phyloP scores from a whole-genome alignment of 2,113 vertebrate genomes.

The Pollachius pollachius region DNA sequence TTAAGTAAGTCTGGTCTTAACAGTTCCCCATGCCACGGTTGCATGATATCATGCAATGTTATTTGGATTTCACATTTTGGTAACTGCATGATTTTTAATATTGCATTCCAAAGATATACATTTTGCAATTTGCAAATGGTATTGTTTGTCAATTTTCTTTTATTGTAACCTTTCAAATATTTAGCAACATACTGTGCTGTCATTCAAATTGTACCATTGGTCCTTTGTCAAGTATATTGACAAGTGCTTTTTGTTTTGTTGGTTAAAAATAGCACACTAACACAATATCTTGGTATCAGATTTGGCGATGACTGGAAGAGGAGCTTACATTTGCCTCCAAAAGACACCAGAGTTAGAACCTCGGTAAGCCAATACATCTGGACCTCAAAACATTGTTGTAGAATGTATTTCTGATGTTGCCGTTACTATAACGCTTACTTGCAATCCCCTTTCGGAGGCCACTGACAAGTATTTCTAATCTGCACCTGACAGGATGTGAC shows the following conservation, averaged over 20 bases:
- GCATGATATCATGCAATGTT: neutral
- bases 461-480: neutral
- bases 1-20: slow-evolving; percentile 58
- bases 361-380: slow-evolving; percentile 46
- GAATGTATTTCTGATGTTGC: neutral
- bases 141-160: neutral
- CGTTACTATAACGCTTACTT: neutral
- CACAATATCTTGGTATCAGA: slow-evolving; percentile 30
- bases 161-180: neutral
- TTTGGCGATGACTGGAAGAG: slow-evolving; percentile 78
- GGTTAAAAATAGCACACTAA: too few species aligned
- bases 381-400: neutral
- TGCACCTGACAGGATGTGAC: slow-evolving; percentile 67
- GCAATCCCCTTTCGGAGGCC: too few species aligned
- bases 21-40: neutral
- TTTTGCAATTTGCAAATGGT: too few species aligned
- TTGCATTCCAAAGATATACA: too few species aligned
- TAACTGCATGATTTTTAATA: too few species aligned
- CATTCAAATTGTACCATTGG: too few species aligned
- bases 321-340: slow-evolving; percentile 68
- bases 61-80: neutral
- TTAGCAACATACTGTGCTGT: too few species aligned
- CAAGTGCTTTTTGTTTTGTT: neutral
- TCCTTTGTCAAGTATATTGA: too few species aligned
- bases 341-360: slow-evolving; percentile 68